Evolutionary conservation across 2,797 vertebrate species (phyloP).

Genomic region (Leptatherina wallacei): DNA sequence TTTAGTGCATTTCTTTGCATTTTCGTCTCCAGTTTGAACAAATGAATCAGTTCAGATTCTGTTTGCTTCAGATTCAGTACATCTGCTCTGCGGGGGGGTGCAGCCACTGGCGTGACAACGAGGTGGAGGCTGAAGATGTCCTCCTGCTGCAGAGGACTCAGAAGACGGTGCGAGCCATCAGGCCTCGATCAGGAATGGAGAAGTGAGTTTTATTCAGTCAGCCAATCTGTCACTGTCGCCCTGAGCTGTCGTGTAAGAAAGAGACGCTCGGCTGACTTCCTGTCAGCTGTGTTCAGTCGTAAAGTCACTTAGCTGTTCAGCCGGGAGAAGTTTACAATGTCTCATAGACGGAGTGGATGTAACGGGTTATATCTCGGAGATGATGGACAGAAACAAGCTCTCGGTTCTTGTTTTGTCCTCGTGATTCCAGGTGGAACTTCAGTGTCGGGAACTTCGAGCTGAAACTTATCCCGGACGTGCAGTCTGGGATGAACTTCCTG

Average conservation of each 20-base stretch:
- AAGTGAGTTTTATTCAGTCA: conserved; percentile 85
- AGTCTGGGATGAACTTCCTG: conserved; percentile 88
- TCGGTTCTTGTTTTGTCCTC: not conserved
- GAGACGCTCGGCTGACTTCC: conserved; percentile 9
- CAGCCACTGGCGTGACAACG: conserved; percentile 90
- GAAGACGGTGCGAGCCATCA: conserved; percentile 96
- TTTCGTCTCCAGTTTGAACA: not conserved
- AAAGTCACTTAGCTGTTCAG: conserved; percentile 4
- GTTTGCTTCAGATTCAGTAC: conserved; percentile 87
- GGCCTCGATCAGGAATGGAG: conserved; percentile 93
- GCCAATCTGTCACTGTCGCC: conserved; percentile 3
- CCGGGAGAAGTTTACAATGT: not conserved
- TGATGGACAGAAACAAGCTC: not conserved
- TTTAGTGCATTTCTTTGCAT: not conserved
- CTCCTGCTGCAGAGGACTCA: conserved; percentile 94
- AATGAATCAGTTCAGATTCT: not conserved
- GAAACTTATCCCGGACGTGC: conserved; percentile 89
- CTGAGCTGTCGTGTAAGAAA: not conserved
- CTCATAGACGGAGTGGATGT: not conserved
- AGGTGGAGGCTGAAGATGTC: conserved; percentile 89
- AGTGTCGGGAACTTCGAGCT: conserved; percentile 98
- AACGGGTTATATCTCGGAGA: not conserved
- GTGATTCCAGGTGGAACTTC: conserved; percentile 94
- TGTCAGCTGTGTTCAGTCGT: conserved; percentile 13
- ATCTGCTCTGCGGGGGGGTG: conserved; percentile 96